Conservation (phyloP, 2,797 vertebrate genomes). For the Acipenser transmontanus region DNA sequence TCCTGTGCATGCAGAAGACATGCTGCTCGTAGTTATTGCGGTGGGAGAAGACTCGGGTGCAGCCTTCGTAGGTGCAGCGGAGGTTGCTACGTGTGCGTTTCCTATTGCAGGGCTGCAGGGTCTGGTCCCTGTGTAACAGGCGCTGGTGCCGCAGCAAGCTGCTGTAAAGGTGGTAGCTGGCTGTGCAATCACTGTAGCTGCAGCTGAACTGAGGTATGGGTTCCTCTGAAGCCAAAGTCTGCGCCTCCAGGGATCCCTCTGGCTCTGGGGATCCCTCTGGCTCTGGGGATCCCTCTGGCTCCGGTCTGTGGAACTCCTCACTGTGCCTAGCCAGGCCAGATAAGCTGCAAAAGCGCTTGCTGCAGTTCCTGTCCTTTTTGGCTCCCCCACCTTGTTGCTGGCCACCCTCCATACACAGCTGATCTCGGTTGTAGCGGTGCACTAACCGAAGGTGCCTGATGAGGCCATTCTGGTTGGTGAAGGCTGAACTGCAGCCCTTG, state of each 20-base stretch:
- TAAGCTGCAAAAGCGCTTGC: constrained; percentile 66
- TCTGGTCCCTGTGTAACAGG: constrained; percentile 51
- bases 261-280: constrained; percentile 3
- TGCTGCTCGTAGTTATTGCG: constrained; percentile 78
- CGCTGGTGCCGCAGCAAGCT: constrained; percentile 79
- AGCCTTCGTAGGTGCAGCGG: constrained; percentile 81
- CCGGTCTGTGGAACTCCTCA: constrained; percentile 51
- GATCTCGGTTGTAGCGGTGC: constrained; percentile 88
- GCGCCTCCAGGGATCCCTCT: constrained; percentile 15
- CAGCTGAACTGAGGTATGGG: constrained; percentile 76
- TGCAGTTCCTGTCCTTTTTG: constrained; percentile 75
- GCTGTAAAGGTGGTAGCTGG: constrained; percentile 82
- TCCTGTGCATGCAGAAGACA: constrained; percentile 72
- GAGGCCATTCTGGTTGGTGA: constrained; percentile 83
- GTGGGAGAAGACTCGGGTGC: constrained; percentile 73
- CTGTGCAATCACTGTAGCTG: constrained; percentile 73
- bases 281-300: constrained; percentile 31
- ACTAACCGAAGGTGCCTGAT: constrained; percentile 84
- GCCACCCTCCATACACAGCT: constrained; percentile 84
- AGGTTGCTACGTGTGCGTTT: constrained; percentile 46
- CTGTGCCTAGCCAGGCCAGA: constrained; percentile 68
- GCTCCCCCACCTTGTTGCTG: constrained; percentile 50
- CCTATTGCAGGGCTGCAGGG: constrained; percentile 27
- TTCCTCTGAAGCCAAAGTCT: constrained; percentile 42
- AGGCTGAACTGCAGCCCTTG: constrained; percentile 84